Evolutionary conservation across 92 coral and sea anemone genomes (phyloP).

Genomic region (Muricea muricata): DNA sequence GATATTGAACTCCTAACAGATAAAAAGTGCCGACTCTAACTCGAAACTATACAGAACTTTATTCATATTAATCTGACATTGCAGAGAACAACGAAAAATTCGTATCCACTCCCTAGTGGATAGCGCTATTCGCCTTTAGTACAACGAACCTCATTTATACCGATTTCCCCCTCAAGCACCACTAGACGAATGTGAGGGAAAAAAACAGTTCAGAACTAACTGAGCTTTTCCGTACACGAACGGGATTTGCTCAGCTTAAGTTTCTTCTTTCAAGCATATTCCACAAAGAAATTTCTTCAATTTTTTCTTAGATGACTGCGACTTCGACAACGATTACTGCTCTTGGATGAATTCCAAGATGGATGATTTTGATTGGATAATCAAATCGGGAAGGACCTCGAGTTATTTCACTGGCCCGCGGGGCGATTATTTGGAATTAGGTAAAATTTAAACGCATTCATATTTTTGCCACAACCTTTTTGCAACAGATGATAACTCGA

Average conservation of each 20-base stretch:
- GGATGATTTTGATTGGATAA: constrained; percentile 3
- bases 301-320: background rate
- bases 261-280: background rate
- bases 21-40: no score
- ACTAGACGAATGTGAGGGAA: no score
- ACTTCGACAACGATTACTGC: background rate
- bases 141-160: no score
- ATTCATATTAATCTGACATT: no score
- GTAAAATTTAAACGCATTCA: background rate
- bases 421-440: constrained; percentile 15
- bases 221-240: background rate
- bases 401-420: background rate
- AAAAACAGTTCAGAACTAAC: background rate
- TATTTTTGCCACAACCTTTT: background rate
- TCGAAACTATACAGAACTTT: no score
- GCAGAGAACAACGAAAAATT: no score
- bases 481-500: no score
- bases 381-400: background rate
- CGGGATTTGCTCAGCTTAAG: background rate
- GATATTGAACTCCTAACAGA: no score
- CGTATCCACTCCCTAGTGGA: no score
- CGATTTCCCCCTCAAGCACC: no score
- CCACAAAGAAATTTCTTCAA: background rate
- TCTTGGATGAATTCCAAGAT: background rate
- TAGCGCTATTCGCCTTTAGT: background rate